phyloP scores from a whole-genome alignment of 2,797 vertebrate genomes.

The Notolabrus celidotus region DNA sequence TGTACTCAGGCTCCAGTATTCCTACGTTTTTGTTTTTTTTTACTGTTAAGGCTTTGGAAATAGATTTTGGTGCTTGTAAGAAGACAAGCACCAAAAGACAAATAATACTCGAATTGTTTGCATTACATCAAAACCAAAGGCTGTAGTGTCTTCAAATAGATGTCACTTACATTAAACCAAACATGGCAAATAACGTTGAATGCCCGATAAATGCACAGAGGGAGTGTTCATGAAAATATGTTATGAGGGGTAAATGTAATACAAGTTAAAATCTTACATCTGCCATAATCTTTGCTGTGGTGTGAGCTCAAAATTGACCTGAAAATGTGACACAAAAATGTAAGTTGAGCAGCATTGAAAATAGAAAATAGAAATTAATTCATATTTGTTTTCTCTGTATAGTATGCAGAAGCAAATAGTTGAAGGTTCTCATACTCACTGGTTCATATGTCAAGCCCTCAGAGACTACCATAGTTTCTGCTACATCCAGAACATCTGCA shows the following conservation, averaged over 20 bases:
- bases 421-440: constrained; percentile 82
- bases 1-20: too few relatives aligned
- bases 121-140: too few relatives aligned
- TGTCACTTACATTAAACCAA: too few relatives aligned
- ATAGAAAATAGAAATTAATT: neutral
- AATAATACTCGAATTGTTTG: too few relatives aligned
- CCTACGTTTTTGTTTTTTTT: too few relatives aligned
- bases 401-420: neutral
- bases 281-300: constrained; percentile 94
- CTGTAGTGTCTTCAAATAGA: too few relatives aligned
- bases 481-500: constrained; percentile 96
- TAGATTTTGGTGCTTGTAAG: too few relatives aligned
- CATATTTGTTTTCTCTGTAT: neutral
- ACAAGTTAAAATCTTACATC: constrained; percentile 84
- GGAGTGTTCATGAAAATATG: neutral
- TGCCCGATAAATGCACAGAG: too few relatives aligned
- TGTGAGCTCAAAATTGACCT: constrained; percentile 95
- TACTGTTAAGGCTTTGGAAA: too few relatives aligned
- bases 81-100: too few relatives aligned
- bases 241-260: neutral
- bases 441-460: constrained; percentile 95
- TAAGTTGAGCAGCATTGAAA: neutral
- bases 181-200: too few relatives aligned
- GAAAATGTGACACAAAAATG: constrained; percentile 27
- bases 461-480: constrained; percentile 96